phyloP scores from a whole-genome alignment of 2,797 vertebrate species.

The Natrix natrix region DNA sequence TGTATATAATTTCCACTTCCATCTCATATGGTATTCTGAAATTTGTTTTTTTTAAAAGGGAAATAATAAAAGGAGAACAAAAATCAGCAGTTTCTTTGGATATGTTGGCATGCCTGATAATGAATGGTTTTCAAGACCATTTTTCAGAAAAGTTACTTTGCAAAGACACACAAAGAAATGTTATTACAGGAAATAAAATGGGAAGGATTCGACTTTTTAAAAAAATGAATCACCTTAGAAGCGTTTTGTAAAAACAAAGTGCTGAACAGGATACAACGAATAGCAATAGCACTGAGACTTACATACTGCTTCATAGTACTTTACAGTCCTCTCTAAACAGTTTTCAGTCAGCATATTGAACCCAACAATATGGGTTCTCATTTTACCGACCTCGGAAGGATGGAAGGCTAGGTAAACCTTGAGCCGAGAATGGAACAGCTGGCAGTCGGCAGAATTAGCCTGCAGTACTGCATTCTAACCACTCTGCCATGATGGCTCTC shows the following conservation, averaged over 20 bases:
- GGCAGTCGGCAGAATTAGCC: background rate
- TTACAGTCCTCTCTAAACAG: background rate
- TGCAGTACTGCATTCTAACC: background rate
- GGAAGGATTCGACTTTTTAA: background rate
- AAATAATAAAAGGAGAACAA: background rate
- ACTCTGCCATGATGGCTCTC: background rate
- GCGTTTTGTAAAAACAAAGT: background rate
- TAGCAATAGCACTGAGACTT: background rate
- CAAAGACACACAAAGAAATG: background rate
- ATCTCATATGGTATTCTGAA: background rate
- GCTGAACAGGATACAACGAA: background rate
- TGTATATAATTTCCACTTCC: background rate
- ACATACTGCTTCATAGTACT: background rate
- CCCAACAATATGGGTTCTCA: background rate
- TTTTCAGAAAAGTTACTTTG: background rate
- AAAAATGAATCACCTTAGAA: background rate
- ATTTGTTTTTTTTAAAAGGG: background rate
- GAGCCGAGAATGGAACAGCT: background rate
- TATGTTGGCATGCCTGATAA: background rate
- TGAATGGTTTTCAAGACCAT: background rate
- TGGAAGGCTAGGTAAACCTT: background rate
- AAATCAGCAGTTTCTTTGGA: background rate
- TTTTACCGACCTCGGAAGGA: background rate
- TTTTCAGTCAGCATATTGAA: background rate
- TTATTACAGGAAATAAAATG: background rate